These are phyloP conservation scores for Siniperca knerii DNA, from an alignment of 2,113 vertebrate species.

Conservation along the genomic window DNA sequence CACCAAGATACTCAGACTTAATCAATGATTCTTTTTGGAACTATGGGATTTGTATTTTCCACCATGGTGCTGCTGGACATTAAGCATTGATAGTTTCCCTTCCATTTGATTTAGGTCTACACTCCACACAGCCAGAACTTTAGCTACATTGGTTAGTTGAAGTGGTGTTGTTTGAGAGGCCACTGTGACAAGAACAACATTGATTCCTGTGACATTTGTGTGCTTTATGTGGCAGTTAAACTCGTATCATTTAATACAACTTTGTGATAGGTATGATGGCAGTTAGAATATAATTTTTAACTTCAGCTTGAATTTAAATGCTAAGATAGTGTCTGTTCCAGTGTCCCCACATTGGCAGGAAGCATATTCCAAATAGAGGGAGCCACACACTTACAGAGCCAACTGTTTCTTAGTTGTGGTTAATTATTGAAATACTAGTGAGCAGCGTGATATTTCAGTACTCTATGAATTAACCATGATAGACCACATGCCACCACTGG, in stretches of 20 bases:
- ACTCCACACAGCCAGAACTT: neutral
- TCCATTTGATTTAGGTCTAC: neutral
- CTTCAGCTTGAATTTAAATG: conserved; percentile 15
- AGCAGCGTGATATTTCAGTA: conserved; percentile 28
- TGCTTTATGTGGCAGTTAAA: conserved; percentile 1
- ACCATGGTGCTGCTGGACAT: neutral
- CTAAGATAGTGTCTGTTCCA: neutral
- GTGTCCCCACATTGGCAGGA: neutral
- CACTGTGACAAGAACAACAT: neutral
- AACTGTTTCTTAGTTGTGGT: neutral
- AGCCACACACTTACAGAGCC: neutral
- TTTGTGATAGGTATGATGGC: neutral
- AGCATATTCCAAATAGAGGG: neutral
- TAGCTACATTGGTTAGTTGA: neutral
- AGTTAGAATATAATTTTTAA: neutral
- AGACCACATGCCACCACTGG: conserved; percentile 3
- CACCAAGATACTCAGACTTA: neutral
- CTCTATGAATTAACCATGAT: conserved; percentile 55
- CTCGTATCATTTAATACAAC: neutral
- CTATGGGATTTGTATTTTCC: neutral
- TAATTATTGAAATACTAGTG: conserved; percentile 43
- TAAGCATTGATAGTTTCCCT: neutral
- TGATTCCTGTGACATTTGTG: neutral
- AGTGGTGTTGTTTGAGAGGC: neutral
- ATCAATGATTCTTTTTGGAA: conserved; percentile 12